A percentile compares a stretch with the other conserved stretches of the same genome.
phyloP scores from a whole-genome alignment of 2,888 invertebrate species.

The Macrosiphum euphorbiae region DNA sequence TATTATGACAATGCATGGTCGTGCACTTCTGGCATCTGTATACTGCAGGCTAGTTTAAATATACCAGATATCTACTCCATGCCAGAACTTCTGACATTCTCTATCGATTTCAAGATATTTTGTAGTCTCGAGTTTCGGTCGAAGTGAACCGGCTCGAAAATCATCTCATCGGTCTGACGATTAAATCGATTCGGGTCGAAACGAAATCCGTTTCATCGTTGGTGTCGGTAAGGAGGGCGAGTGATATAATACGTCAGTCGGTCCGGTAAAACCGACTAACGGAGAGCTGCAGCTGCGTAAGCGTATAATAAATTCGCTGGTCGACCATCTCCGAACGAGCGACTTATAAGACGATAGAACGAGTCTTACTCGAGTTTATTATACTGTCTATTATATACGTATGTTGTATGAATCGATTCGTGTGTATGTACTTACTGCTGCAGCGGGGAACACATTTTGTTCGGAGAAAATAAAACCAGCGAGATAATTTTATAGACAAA shows the following conservation, averaged over 20 bases:
- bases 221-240: background rate
- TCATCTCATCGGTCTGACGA: background rate
- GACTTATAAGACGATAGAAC: background rate
- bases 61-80: no score
- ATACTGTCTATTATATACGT: background rate
- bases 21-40: background rate
- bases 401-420: background rate
- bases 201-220: background rate
- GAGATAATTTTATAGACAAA: conserved; percentile 47
- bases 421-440: background rate
- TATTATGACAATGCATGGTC: background rate
- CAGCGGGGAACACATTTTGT: background rate
- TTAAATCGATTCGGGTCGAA: background rate
- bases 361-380: background rate
- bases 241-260: background rate
- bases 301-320: background rate
- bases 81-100: background rate
- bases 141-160: background rate
- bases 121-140: background rate
- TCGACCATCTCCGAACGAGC: background rate
- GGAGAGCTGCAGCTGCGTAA: background rate
- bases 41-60: background rate
- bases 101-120: background rate
- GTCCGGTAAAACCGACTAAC: background rate
- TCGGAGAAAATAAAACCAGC: conserved; percentile 31